Evolutionary conservation across 2,797 vertebrate species (phyloP).

Genomic region (Anableps anableps): DNA sequence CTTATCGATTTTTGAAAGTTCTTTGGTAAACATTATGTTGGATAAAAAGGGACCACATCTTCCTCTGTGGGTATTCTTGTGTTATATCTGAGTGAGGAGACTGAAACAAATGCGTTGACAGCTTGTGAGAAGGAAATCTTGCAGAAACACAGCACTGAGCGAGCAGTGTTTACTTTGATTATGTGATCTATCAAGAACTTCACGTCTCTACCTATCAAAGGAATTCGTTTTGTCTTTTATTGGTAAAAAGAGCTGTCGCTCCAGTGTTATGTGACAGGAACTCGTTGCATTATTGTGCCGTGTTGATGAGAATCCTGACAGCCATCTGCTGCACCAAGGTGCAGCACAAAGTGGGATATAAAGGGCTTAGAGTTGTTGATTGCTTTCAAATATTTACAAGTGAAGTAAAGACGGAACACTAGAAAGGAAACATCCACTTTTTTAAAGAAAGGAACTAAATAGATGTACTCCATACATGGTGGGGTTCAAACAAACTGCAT

Average conservation of each 20-base stretch:
- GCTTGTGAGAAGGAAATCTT: conserved; percentile 12
- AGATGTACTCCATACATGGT: not conserved
- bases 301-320: conserved; percentile 54
- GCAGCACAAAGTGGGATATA: conserved; percentile 18
- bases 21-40: conserved; percentile 14
- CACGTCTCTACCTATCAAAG: conserved; percentile 39
- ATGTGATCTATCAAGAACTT: conserved; percentile 34
- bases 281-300: conserved; percentile 43
- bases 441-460: not conserved
- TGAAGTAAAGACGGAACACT: conserved; percentile 9
- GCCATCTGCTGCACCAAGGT: conserved; percentile 20
- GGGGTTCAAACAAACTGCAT: not conserved
- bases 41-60: conserved; percentile 9
- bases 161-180: conserved; percentile 21
- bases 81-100: conserved; percentile 16
- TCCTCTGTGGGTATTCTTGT: conserved; percentile 23
- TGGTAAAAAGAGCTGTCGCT: conserved; percentile 36
- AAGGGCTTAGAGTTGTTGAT: conserved; percentile 1
- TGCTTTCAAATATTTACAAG: conserved; percentile 32
- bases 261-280: conserved; percentile 46
- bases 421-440: conserved; percentile 15
- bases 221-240: conserved; percentile 11
- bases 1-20: conserved; percentile 36
- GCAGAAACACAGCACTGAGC: conserved; percentile 11
- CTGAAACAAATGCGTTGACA: conserved; percentile 21